Evolutionary conservation across 2,888 invertebrate species (phyloP), one percentile per base, ranked within the genome.

Genomic region (Schizotus pectinicornis): DNA sequence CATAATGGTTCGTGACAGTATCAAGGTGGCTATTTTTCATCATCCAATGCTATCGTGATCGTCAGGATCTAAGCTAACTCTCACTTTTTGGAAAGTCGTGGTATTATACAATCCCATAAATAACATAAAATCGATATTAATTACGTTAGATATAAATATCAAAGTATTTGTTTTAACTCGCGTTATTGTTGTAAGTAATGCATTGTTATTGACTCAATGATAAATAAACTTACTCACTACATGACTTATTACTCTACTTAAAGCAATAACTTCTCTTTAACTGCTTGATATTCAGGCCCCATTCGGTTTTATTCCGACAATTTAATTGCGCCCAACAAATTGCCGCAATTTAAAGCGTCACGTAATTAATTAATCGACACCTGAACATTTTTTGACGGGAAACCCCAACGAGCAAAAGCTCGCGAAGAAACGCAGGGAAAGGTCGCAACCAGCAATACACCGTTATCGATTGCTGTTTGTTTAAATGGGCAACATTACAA

Each of bases 1-100:
- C 56, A 56, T 56, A 56, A 56, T 56, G 65, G 67, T 61, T 70
- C 72, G 72, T 72, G 72, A 72, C 70, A 68, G 56, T 66, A 67
- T 64, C 72, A 72, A 72, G 70, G 69, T 69, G 64, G 68, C 61
- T 64, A 70, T 67, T 70, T 71, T 71, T 64, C 60, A 61, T 58
- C 47, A 54, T 61, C 62, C 64, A 67, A 65, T 66, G 64, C 61
- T 65, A 68, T 62, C 57, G 50, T 61, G 64, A 62, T 65, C 56
- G 56, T 54, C 57, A 61, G 61, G 52, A 66, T 64, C 63, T 61
- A 42, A 62, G 55, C 54, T 60, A 53, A 61, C 68, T 67, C 68
- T 68, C 67, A 65, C 68, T 67, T 67, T 67, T 68, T 64, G 68
- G 68, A 63, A 61, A 65, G 65, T 64, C 64, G 64, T 67, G 63